Conservation (phyloP, 2,113 vertebrate species). For the Puma concolor region DNA sequence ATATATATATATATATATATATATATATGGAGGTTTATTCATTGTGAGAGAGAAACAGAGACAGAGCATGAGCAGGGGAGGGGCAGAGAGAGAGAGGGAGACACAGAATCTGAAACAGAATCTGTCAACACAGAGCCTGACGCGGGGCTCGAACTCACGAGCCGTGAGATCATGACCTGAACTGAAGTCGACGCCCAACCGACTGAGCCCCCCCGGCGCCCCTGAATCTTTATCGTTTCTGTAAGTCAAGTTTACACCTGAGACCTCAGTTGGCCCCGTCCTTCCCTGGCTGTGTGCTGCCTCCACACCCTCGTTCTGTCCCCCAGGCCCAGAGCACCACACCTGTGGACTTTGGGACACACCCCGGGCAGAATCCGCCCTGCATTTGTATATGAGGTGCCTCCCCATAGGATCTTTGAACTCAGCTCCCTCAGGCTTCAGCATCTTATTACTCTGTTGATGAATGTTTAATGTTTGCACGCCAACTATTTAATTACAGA, state of each 20-base stretch:
- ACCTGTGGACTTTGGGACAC: not conserved
- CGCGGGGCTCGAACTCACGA: too few relatives aligned
- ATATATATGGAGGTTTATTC: too few relatives aligned
- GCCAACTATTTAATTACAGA: not conserved
- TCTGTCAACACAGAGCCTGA: too few relatives aligned
- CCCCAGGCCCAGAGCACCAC: accelerated
- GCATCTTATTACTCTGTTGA: accelerated
- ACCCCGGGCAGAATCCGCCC: not conserved
- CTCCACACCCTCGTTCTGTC: accelerated
- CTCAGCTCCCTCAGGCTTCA: not conserved
- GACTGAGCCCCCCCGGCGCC: too few relatives aligned
- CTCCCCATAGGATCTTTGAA: accelerated
- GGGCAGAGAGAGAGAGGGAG: too few relatives aligned
- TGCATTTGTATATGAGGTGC: not conserved
- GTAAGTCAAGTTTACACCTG: not conserved
- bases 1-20: too few relatives aligned
- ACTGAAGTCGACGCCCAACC: too few relatives aligned
- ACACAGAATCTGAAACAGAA: too few relatives aligned
- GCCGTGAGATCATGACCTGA: too few relatives aligned
- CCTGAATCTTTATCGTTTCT: too few relatives aligned
- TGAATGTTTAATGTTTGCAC: not conserved
- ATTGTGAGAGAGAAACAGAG: too few relatives aligned
- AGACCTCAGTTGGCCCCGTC: accelerated
- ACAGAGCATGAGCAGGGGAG: too few relatives aligned
- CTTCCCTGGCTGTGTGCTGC: accelerated